These are phyloP conservation scores for Drosophila orosa DNA, from an alignment of 1,140 invertebrate genomes.

Conservation along the genomic window DNA sequence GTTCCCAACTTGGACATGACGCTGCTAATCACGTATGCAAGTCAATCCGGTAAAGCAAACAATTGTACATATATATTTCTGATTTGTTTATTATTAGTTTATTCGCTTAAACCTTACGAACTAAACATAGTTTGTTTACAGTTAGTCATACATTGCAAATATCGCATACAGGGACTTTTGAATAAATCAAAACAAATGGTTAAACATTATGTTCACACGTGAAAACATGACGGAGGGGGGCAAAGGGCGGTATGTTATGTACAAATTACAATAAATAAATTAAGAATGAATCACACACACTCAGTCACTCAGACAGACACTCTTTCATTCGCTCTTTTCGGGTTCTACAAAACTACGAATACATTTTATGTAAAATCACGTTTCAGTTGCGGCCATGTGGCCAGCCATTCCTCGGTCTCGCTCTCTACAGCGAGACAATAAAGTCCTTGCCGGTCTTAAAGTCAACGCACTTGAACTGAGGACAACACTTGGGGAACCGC, in stretches of 20 bases:
- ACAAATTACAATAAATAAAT: slow-evolving; percentile 82
- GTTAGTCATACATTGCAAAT: slow-evolving; percentile 76
- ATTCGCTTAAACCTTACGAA: slow-evolving; percentile 35
- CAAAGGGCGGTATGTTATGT: slow-evolving; percentile 57
- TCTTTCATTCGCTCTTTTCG: background rate
- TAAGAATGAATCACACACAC: slow-evolving; percentile 68
- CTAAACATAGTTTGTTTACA: slow-evolving; percentile 62
- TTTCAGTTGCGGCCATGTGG: slow-evolving; percentile 41
- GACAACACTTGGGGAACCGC: slow-evolving; percentile 82
- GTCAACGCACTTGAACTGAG: slow-evolving; percentile 80
- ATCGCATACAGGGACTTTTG: slow-evolving; percentile 79
- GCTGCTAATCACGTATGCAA: slow-evolving; percentile 30
- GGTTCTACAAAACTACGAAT: slow-evolving; percentile 68
- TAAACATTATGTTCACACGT: slow-evolving; percentile 65
- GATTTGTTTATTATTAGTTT: slow-evolving; percentile 38
- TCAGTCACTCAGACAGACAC: slow-evolving; percentile 11
- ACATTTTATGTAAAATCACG: slow-evolving; percentile 81
- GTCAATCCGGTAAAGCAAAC: slow-evolving; percentile 19
- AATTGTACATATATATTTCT: slow-evolving; percentile 37
- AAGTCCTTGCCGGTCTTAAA: slow-evolving; percentile 83
- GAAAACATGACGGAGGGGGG: slow-evolving; percentile 50
- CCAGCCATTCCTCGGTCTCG: slow-evolving; percentile 1
- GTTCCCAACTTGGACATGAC: slow-evolving; percentile 65
- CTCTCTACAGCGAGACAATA: slow-evolving; percentile 70
- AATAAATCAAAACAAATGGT: slow-evolving; percentile 75